phyloP scores from a whole-genome alignment of 1,140 invertebrate genomes.

The Drosophila carrolli region DNA sequence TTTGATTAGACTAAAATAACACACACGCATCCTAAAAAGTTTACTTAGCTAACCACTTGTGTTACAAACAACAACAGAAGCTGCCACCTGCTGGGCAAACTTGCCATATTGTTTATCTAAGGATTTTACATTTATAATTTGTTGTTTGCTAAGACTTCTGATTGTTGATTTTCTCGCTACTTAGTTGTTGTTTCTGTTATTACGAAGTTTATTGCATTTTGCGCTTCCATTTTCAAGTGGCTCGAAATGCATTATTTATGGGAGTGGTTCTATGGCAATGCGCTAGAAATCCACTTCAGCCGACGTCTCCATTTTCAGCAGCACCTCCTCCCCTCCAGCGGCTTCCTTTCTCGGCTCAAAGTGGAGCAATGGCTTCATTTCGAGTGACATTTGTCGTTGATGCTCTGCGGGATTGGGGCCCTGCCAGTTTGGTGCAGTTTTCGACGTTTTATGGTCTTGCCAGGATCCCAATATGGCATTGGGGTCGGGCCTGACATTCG shows the following conservation, averaged over 20 bases:
- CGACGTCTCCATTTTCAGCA: constrained; percentile 27
- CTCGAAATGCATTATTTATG: constrained; percentile 73
- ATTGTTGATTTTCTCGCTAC: constrained; percentile 12
- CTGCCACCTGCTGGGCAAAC: constrained; percentile 30
- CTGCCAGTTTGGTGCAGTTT: constrained; percentile 44
- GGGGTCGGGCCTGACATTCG: constrained; percentile 28
- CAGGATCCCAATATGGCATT: constrained; percentile 56
- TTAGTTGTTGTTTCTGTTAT: constrained; percentile 23
- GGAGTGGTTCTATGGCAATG: constrained; percentile 60
- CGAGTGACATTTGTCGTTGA: constrained; percentile 74
- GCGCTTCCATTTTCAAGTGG: constrained; percentile 70
- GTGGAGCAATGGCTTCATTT: constrained; percentile 79
- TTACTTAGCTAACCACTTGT: constrained; percentile 1
- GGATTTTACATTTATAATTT: constrained; percentile 54
- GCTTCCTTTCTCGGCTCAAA: constrained; percentile 12
- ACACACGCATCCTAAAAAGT: not conserved
- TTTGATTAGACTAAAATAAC: not conserved
- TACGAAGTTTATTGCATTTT: constrained; percentile 68
- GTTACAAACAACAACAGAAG: constrained; percentile 1
- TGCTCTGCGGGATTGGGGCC: constrained; percentile 61
- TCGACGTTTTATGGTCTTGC: constrained; percentile 58
- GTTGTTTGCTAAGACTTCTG: constrained; percentile 14
- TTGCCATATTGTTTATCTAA: constrained; percentile 32
- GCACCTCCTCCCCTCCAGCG: constrained; percentile 2
- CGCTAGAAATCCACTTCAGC: constrained; percentile 73